Base-by-base conservation (phyloP, 2,797 vertebrate species). In the Hoplostethus mediterraneus region DNA sequence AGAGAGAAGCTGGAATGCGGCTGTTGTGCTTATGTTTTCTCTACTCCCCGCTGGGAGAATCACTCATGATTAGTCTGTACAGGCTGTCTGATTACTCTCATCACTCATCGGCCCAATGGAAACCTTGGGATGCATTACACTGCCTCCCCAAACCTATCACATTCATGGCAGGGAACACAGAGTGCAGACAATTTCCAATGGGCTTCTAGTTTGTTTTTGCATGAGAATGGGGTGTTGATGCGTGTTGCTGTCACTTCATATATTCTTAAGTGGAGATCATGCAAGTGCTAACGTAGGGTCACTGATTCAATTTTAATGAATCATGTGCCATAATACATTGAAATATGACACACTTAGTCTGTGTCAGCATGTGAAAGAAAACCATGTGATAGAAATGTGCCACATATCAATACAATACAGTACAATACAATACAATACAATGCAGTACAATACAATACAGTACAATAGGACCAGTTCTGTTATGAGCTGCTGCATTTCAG, bases 101-200 rank as follows among this genome's bases (percentile, higher is more conserved):
- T 90, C 83, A 79, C 78, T 90, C 86, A 79, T 82, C 78, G 61
- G 56, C 59, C 48, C 73, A 60, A 75, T 82, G 86, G 77, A 91
- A 88, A 87, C 77, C 69, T 63, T 59, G 65, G 81, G 86, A 90
- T 80, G 70, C 81, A 87, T 89, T 82, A 77, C 16, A 0, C 71
- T 42, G 63, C 72, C 66, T 81, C 60, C 25, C 44, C 2, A 1
- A 81, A 67, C 52, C 53, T 63, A 76, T 72, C 80, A 78, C 58
- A 49, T 70, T 81, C 49, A 40, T 64, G 59, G 52, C 65, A 53
- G 69, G 55, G 47, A 63, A 67, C 16, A 58, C 10, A 48, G 65
- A 75, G 51, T 48, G 28, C 51, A 60, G 40, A 51, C 54, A 11
- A n/a, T 51, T 82, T 21, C 38, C 72, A 72, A 48, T 71, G 28